Evolutionary conservation across 2,797 vertebrate genomes (phyloP).

Genomic region (Myotis planiceps): DNA sequence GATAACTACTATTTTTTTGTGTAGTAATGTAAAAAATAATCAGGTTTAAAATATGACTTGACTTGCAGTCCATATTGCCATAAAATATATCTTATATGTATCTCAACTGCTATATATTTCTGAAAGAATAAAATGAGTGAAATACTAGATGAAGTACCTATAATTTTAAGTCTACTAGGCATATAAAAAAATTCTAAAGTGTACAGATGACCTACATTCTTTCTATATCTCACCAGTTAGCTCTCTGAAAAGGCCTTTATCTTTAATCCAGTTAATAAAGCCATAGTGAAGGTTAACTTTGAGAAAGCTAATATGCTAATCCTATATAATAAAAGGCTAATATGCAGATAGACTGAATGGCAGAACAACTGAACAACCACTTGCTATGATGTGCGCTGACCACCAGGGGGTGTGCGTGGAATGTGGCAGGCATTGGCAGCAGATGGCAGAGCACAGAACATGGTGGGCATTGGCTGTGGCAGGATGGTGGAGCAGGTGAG

Average conservation of each 20-base stretch:
- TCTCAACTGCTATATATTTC: slow-evolving; percentile 14
- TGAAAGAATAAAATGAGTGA: slow-evolving; percentile 49
- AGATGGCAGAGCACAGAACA: too few species aligned
- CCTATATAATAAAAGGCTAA: too few species aligned
- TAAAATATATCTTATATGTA: slow-evolving; percentile 62
- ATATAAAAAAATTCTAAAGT: not conserved
- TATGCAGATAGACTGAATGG: too few species aligned
- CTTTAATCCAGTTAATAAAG: not conserved
- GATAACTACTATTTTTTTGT: slow-evolving; percentile 58
- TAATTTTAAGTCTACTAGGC: slow-evolving; percentile 30
- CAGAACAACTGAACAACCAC: too few species aligned
- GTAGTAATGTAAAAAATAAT: slow-evolving; percentile 66
- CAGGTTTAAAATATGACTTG: slow-evolving; percentile 67
- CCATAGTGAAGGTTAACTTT: not conserved
- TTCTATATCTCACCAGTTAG: not conserved
- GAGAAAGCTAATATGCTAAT: not conserved
- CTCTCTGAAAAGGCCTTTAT: not conserved
- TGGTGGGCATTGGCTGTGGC: too few species aligned
- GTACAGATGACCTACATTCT: not conserved
- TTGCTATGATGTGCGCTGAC: too few species aligned
- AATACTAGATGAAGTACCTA: not conserved
- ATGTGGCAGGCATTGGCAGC: too few species aligned
- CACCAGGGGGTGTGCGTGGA: too few species aligned
- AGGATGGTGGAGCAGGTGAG: too few species aligned
- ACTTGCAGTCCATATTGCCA: slow-evolving; percentile 56